Base-by-base conservation (phyloP, 1,140 invertebrate species). In the Lycorma delicatula region DNA sequence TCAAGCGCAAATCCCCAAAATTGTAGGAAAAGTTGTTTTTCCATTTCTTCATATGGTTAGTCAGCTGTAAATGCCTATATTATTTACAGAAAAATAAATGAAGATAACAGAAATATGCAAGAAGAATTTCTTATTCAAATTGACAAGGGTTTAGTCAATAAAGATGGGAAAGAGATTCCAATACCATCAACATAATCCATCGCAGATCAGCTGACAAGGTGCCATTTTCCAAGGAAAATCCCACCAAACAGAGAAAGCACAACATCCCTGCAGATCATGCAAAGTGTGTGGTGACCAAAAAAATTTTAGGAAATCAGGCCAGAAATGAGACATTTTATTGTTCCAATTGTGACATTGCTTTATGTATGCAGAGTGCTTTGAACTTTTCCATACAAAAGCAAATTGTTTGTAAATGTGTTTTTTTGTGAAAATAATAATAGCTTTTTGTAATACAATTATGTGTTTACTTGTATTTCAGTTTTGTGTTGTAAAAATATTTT, bases 31-130 rank as follows among this genome's bases (percentile, higher is more conserved):
- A 3, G 12, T 41, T 41, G 20, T 41, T 41, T 41, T 41, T 41
- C 12, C 38, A 41, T 41, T 20, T 41, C n/a, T 41, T 41, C 20
- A 20, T 41, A 41, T 20, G 38, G 20, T 41, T 20, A 20, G 38
- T 20, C n/a, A 20, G n/a, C n/a, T n/a, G n/a, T n/a, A 16, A 20
- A 41, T 16, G 38, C 38, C n/a, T 41, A 41, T 41, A 41, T 41
- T 20, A n/a, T 41, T 20, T 41, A 16, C 38, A 41, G 20, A 41
- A 41, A 41, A 20, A 20, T 41, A n/a, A 41, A 41, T 41, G n/a
- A n/a, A 41, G 38, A n/a, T 20, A 41, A 41, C 38, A 41, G 38
- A 41, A 41, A n/a, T 41, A 41, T 41, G 38, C 38, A 41, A 20
- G 38, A 41, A 41, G 20, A n/a, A 12, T 41, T 41, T 20, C n/a